Conservation (phyloP, 2,888 invertebrate genomes). For the Eudemis profundana region DNA sequence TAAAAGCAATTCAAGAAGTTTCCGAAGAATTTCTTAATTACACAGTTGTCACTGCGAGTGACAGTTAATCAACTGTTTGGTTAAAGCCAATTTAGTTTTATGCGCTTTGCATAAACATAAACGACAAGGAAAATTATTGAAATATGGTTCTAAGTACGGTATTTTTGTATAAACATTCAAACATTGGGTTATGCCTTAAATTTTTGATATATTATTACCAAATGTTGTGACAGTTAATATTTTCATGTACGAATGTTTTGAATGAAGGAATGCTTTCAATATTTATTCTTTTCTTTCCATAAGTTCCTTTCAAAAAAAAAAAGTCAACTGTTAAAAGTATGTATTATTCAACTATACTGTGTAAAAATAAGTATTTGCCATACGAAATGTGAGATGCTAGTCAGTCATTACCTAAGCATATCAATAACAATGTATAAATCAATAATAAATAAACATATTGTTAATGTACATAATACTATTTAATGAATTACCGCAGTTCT, state of each 20-base stretch:
- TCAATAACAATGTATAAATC: conserved; percentile 64
- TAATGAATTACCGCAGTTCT: conserved; percentile 12
- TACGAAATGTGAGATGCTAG: conserved; percentile 42
- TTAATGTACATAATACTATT: conserved; percentile 52
- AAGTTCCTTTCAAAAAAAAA: not conserved
- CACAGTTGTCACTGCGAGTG: conserved; percentile 27
- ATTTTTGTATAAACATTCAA: no score
- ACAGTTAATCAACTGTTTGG: conserved; percentile 22
- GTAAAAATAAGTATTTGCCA: conserved; percentile 24
- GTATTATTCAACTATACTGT: conserved; percentile 4
- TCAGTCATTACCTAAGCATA: conserved; percentile 70
- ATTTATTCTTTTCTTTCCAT: not conserved
- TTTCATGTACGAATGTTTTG: no score
- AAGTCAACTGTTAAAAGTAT: not conserved
- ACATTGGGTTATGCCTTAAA: no score
- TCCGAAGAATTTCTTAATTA: conserved; percentile 18
- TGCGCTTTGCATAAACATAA: not conserved
- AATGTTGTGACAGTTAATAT: no score
- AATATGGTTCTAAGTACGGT: no score
- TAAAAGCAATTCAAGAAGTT: not conserved
- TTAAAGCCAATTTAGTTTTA: not conserved
- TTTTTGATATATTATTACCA: no score
- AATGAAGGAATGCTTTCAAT: no score
- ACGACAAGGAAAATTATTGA: no score
- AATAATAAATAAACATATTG: conserved; percentile 44